Base-by-base conservation (phyloP, 1,140 invertebrate species). In the Cotesia glomerata region DNA sequence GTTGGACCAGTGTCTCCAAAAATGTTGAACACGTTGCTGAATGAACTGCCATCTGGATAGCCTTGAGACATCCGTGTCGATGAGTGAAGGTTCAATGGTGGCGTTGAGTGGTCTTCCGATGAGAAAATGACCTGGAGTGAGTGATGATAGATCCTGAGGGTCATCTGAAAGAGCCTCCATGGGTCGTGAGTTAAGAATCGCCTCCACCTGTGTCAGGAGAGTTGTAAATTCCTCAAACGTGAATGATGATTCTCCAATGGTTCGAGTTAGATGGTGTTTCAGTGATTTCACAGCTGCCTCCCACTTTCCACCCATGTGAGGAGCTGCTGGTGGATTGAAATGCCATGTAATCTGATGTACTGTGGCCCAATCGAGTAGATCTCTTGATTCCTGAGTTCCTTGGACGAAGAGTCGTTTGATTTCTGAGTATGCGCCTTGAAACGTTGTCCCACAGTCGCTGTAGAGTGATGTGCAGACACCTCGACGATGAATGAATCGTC, bases 81-180 rank as follows among this genome's bases (percentile, higher is more conserved):
- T n/a, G n/a, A n/a, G n/a, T 8, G 74, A 74, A 8, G 64, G 26
- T 34, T 66, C 63, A 35, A 59, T 51, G n/a, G 49, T 52, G 5
- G 35, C 58, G 13, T 67, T 67, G n/a, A 11, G 59, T 13, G 14
- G 58, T 3, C 1, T 59, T 8, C 0, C 7, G 16, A 7, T 67
- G 14, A 83, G 63, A 52, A 83, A 80, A 35, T 82, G 79, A 0
- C 74, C 75, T 62, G 78, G 80, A 11, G 78, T 79, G 0, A 80
- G 59, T 5, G 26, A n/a, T 13, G 69, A 26, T 4, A 71, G 49
- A 18, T 64, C 70, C 2, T 35, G n/a, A n/a, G 59, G 59, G 16
- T 71, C 70, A 14, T 34, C 39, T n/a, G 39, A 13, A 1, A 59
- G 32, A 8, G 70, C 9, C 13, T 62, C 54, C 16, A 65, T 62